A percentile compares a stretch with the other conserved stretches of the same genome.
Evolutionary conservation across 2,797 vertebrate species (phyloP).

Genomic region (Anguilla marmorata): DNA sequence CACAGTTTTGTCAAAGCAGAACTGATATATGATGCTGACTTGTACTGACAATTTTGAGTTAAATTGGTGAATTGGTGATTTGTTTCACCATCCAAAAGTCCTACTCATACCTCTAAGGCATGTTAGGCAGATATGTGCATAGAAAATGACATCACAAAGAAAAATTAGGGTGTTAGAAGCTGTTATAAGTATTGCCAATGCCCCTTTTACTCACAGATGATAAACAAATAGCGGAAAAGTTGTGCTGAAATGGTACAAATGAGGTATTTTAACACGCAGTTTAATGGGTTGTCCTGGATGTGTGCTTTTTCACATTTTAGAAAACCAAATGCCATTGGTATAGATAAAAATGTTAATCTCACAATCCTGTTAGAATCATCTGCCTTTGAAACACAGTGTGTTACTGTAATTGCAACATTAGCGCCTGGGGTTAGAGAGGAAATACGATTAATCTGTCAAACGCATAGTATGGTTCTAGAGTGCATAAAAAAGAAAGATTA

Average conservation of each 20-base stretch:
- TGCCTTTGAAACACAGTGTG: not conserved
- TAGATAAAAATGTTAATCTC: not conserved
- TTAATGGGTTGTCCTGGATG: not conserved
- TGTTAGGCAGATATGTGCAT: not conserved
- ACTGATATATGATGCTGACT: not conserved
- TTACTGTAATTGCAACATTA: not conserved
- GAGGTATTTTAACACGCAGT: not conserved
- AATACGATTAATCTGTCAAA: not conserved
- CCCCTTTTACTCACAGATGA: too few relatives aligned
- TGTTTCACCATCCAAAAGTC: not conserved
- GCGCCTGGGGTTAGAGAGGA: not conserved
- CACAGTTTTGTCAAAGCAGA: not conserved
- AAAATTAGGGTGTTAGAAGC: not conserved
- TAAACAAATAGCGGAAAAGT: too few relatives aligned
- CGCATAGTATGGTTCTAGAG: not conserved
- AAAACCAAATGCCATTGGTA: not conserved
- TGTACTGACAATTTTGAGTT: not conserved
- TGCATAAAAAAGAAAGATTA: not conserved
- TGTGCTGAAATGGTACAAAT: not conserved
- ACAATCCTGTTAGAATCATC: not conserved
- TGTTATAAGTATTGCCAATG: not conserved
- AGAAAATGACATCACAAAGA: not conserved
- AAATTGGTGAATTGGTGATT: not conserved
- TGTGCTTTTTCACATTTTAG: not conserved
- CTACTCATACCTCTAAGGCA: not conserved